A percentile compares a stretch with the other conserved stretches of the same genome.
Evolutionary conservation across 1,140 invertebrate species (phyloP).

Genomic region (Xylocopa sonorina): DNA sequence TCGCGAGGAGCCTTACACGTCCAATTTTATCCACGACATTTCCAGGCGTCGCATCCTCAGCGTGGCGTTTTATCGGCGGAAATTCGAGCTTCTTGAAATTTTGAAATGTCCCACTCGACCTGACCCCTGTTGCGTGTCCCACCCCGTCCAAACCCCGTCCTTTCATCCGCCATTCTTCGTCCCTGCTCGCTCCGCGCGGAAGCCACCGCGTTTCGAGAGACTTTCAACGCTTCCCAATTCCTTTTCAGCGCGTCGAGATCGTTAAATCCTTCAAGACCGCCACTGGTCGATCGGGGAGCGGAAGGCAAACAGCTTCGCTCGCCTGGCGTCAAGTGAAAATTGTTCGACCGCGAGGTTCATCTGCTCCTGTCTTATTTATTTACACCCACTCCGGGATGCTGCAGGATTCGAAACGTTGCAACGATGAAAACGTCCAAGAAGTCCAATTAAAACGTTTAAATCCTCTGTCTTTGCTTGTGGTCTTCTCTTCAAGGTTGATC

Average conservation of each 20-base stretch:
- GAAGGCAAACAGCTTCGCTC: background rate
- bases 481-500: no score
- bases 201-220: background rate
- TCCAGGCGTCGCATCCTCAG: background rate
- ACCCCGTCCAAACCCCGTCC: no score
- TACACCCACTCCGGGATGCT: slow-evolving; percentile 15
- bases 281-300: background rate
- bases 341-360: background rate
- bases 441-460: no score
- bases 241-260: background rate
- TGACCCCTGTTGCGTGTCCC: slow-evolving; percentile 7
- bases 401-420: no score
- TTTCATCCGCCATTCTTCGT: background rate
- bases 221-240: background rate
- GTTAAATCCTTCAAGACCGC: slow-evolving; percentile 19
- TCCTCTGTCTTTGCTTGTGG: no score
- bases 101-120: background rate
- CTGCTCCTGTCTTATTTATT: slow-evolving; percentile 12
- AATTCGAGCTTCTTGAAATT: slow-evolving; percentile 5
- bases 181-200: background rate
- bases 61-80: background rate
- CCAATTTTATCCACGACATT: background rate
- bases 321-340: slow-evolving; percentile 4
- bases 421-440: no score
- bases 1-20: background rate